phyloP scores from a whole-genome alignment of 2,797 vertebrate genomes.

The Xenops minutus region DNA sequence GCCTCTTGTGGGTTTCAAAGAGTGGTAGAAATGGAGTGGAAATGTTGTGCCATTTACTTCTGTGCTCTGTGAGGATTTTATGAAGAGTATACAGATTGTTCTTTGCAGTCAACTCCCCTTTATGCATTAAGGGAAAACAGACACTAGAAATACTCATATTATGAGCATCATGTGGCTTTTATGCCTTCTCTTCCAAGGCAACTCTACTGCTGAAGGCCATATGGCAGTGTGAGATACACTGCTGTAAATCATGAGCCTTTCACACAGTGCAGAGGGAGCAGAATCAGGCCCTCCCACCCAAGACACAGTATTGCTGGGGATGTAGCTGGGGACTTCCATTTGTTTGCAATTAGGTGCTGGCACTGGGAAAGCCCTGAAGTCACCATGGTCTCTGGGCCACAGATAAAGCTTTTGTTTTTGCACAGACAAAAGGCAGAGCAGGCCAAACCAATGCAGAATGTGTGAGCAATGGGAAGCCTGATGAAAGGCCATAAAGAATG shows the following conservation, averaged over 20 bases:
- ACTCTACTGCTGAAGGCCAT: background rate
- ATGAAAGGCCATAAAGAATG: constrained; percentile 34
- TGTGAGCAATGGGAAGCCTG: background rate
- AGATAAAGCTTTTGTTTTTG: constrained; percentile 49
- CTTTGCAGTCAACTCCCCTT: background rate
- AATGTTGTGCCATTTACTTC: background rate
- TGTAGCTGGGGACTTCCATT: background rate
- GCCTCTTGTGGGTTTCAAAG: background rate
- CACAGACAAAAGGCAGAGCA: constrained; percentile 35
- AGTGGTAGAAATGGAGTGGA: background rate
- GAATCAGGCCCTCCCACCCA: background rate
- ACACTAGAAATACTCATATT: background rate
- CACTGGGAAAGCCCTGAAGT: constrained; percentile 42
- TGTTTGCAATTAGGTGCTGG: constrained; percentile 59
- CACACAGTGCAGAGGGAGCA: background rate
- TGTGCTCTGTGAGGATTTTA: background rate
- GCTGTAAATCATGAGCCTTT: constrained; percentile 2
- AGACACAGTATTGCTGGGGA: background rate
- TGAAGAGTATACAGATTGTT: background rate
- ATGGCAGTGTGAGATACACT: background rate
- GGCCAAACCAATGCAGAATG: constrained; percentile 19
- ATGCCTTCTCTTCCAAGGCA: background rate
- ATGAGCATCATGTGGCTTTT: background rate
- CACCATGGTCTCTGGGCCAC: constrained; percentile 34
- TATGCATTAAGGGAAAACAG: background rate